Percentiles rank a stretch among this genome's conserved stretches.
Evolutionary conservation across 2,888 invertebrate genomes (phyloP).

Genomic region (Oligia latruncula): DNA sequence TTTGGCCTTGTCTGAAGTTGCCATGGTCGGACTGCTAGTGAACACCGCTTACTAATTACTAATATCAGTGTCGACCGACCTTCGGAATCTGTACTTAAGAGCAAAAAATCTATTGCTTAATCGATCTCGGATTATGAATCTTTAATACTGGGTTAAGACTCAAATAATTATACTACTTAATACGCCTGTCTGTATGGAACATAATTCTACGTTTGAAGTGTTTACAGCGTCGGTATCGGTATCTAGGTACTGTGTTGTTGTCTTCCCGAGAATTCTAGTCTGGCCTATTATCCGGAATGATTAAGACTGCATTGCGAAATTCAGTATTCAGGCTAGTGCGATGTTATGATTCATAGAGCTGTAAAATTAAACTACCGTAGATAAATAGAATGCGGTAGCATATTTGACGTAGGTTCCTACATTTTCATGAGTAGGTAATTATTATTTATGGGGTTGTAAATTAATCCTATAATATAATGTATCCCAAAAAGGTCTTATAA

Average conservation of each 20-base stretch:
- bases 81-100: conserved; percentile 64
- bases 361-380: neutral
- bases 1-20: conserved; percentile 74
- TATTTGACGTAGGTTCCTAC: neutral
- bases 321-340: neutral
- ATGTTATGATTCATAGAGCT: neutral
- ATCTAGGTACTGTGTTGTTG: neutral
- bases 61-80: conserved; percentile 66
- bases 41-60: conserved; percentile 76
- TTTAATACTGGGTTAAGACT: conserved; percentile 54
- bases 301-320: neutral
- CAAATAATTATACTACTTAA: conserved; percentile 54
- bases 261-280: conserved; percentile 11
- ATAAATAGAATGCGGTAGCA: neutral
- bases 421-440: neutral
- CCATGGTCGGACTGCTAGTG: conserved; percentile 58
- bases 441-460: neutral
- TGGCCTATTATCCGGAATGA: neutral
- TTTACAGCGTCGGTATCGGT: neutral
- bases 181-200: conserved; percentile 15
- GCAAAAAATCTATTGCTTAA: conserved; percentile 65
- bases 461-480: neutral
- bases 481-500: neutral
- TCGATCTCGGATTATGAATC: conserved; percentile 60
- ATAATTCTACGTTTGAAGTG: conserved; percentile 44